Conservation (phyloP, 2,888 invertebrate genomes). For the Ferrisia virgata region DNA sequence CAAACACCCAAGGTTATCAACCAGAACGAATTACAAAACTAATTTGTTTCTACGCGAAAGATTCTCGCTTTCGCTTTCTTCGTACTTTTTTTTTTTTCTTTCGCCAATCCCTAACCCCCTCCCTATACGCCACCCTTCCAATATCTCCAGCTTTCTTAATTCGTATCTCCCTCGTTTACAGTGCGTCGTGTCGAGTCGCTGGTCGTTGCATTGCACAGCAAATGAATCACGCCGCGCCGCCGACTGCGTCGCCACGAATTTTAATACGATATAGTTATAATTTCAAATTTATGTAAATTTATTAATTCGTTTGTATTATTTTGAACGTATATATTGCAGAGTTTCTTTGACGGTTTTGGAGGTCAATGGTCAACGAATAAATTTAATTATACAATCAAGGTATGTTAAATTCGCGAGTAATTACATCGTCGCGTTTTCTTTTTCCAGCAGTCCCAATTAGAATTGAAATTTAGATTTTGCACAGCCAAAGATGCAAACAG, state of each 20-base stretch:
- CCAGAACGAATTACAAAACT: slow-evolving; percentile 14
- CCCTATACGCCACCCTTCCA: too few species aligned
- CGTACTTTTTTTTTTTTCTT: neutral
- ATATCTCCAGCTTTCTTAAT: too few species aligned
- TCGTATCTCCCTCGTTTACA: neutral
- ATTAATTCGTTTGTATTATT: neutral
- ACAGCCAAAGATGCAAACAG: too few species aligned
- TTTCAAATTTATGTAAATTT: neutral
- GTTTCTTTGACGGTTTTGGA: neutral
- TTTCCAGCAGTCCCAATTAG: neutral
- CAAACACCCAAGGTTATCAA: neutral
- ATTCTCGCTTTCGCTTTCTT: neutral
- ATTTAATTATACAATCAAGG: neutral
- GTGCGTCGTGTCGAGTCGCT: too few species aligned
- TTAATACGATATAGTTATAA: neutral
- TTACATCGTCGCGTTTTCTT: neutral
- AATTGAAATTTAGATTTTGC: neutral
- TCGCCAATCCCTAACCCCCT: too few species aligned
- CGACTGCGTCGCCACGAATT: neutral
- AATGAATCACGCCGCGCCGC: neutral
- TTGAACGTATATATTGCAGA: neutral
- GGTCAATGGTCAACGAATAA: neutral
- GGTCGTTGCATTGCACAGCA: too few species aligned
- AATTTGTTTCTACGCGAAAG: neutral
- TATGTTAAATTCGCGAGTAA: too few species aligned